These are phyloP conservation scores for Brachionus rotundiformis DNA, from an alignment of 1,140 invertebrate species.

Conservation along the genomic window DNA sequence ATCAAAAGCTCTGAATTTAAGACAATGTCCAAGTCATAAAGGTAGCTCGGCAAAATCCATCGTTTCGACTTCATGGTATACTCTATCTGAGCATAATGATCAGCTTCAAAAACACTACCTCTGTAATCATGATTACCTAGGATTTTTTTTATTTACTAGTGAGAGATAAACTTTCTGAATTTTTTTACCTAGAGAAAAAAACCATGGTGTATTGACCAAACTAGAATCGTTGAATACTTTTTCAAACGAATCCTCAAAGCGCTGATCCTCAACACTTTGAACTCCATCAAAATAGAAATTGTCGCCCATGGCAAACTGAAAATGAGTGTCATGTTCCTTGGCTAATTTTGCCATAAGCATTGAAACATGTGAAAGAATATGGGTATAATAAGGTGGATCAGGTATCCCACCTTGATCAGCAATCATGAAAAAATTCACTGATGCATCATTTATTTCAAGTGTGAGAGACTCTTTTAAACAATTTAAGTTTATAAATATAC, in stretches of 20 bases:
- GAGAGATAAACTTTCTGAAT: not conserved
- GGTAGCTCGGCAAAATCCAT: slow-evolving; percentile 16
- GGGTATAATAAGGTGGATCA: slow-evolving; percentile 58
- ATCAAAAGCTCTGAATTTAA: slow-evolving; percentile 7
- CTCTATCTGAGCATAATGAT: slow-evolving; percentile 29
- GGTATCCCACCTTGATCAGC: slow-evolving; percentile 64
- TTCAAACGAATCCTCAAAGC: slow-evolving; percentile 46
- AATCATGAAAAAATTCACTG: slow-evolving; percentile 56
- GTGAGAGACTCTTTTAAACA: not conserved
- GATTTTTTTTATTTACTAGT: not conserved
- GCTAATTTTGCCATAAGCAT: slow-evolving; percentile 59
- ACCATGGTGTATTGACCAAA: slow-evolving; percentile 16
- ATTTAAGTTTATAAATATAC: not conserved
- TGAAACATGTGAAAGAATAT: slow-evolving; percentile 58
- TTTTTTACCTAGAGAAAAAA: not conserved
- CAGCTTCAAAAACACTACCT: not conserved
- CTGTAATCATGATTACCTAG: slow-evolving; percentile 39
- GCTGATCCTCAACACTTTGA: not conserved
- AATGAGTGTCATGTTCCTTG: slow-evolving; percentile 56
- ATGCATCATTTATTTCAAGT: not conserved
- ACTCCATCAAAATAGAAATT: slow-evolving; percentile 53
- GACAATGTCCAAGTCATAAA: slow-evolving; percentile 2
- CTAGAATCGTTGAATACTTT: not conserved
- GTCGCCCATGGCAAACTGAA: slow-evolving; percentile 58
- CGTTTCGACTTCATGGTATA: slow-evolving; percentile 13